Percentiles rank a stretch among this genome's conserved stretches.
These are phyloP conservation scores for Luffia ferchaultella DNA, from an alignment of 2,888 invertebrate species.

Conservation along the genomic window DNA sequence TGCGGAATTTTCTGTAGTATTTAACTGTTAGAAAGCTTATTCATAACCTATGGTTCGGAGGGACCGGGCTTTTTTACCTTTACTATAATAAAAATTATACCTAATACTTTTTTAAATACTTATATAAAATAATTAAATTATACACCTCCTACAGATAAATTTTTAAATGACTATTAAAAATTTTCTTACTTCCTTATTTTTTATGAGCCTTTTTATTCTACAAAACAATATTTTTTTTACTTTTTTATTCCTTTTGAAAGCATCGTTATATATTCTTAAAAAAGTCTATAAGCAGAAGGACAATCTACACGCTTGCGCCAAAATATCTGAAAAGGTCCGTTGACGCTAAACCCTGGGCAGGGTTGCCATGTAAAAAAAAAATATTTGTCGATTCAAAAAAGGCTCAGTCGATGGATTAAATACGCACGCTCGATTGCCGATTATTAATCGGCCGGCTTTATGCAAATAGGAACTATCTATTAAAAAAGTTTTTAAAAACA, in stretches of 20 bases:
- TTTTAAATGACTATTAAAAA: no score
- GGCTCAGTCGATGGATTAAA: slow-evolving; percentile 11
- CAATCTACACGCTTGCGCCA: slow-evolving; percentile 13
- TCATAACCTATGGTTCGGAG: no score
- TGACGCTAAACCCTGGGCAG: slow-evolving; percentile 16
- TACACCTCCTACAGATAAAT: no score
- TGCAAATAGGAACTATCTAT: slow-evolving; percentile 8
- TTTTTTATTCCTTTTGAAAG: background rate
- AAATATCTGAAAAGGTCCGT: slow-evolving; percentile 28
- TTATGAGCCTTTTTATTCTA: no score
- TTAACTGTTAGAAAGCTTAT: no score
- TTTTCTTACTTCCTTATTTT: no score
- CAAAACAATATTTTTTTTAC: background rate
- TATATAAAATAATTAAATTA: no score
- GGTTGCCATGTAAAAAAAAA: slow-evolving; percentile 9
- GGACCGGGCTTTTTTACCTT: no score
- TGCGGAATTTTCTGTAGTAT: no score
- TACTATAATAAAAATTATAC: no score
- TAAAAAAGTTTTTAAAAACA: slow-evolving; percentile 11
- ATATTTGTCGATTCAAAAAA: slow-evolving; percentile 6
- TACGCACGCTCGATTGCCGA: slow-evolving; percentile 8
- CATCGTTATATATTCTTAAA: background rate
- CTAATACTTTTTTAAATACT: no score
- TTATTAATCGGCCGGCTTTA: slow-evolving; percentile 3
- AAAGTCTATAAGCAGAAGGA: background rate